A percentile compares a stretch with the other conserved stretches of the same genome.
Evolutionary conservation across 2,888 invertebrate genomes (phyloP).

Genomic region (Punctoribates punctum): DNA sequence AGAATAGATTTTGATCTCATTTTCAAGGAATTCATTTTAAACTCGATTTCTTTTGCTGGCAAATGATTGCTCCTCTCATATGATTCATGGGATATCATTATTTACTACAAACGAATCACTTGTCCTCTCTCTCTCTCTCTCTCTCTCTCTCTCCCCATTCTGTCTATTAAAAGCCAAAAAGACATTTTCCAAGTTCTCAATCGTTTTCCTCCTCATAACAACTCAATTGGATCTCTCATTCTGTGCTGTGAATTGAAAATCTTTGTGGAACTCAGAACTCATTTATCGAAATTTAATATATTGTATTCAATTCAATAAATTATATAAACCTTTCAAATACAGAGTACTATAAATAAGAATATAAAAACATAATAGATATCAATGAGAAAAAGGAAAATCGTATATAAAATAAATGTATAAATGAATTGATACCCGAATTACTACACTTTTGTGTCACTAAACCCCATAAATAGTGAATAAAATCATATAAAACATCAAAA

Average conservation of each 20-base stretch:
- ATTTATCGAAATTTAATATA: neutral
- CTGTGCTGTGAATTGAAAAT: too few species aligned
- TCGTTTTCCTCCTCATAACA: too few species aligned
- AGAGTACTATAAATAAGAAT: neutral
- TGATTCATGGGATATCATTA: neutral
- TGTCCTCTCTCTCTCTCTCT: neutral
- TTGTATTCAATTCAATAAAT: neutral
- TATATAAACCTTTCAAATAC: slow-evolving; percentile 6
- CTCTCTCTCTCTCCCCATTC: too few species aligned
- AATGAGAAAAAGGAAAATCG: neutral
- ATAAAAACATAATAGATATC: neutral
- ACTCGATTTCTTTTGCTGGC: neutral
- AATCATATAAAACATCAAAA: too few species aligned
- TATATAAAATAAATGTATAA: neutral
- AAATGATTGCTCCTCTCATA: neutral
- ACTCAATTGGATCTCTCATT: too few species aligned
- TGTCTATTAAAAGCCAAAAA: too few species aligned
- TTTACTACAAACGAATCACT: slow-evolving; percentile 6
- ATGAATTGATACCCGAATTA: neutral
- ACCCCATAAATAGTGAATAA: too few species aligned
- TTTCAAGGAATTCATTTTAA: neutral
- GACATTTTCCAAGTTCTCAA: too few species aligned
- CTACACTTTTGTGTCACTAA: too few species aligned
- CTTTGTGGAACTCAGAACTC: neutral
- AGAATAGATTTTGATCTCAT: neutral